A percentile compares a stretch with the other conserved stretches of the same genome.
Evolutionary conservation across 2,888 invertebrate species (phyloP).

Genomic region (Crepidodera aurea): DNA sequence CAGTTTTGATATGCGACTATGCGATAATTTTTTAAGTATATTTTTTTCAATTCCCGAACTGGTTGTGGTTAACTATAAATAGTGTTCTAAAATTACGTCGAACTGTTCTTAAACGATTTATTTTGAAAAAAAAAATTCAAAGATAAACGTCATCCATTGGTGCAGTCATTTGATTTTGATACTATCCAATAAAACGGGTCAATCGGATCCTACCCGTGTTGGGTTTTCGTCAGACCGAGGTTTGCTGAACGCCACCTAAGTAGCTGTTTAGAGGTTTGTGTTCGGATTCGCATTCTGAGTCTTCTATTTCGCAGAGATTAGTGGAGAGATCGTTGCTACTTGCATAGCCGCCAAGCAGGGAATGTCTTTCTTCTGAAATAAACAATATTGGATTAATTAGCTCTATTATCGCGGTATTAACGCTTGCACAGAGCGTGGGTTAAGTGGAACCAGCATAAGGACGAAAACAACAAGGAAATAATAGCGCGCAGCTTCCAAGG

Average conservation of each 20-base stretch:
- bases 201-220: conserved; percentile 44
- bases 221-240: conserved; percentile 57
- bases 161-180: conserved; percentile 31
- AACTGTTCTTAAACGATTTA: neutral
- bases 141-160: conserved; percentile 3
- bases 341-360: conserved; percentile 73
- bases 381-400: no score
- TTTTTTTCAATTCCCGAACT: conserved; percentile 47
- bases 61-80: conserved; percentile 13
- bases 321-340: conserved; percentile 89
- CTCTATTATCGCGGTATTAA: no score
- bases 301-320: conserved; percentile 91
- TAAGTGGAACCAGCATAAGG: no score
- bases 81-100: conserved; percentile 5
- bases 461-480: no score
- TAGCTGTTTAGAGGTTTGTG: conserved; percentile 60
- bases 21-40: conserved; percentile 51
- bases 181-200: conserved; percentile 56
- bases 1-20: conserved; percentile 53
- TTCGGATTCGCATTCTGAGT: conserved; percentile 77
- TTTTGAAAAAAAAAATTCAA: neutral
- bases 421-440: no score
- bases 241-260: conserved; percentile 57
- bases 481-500: no score
- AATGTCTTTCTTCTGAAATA: conserved; percentile 74